Base-by-base conservation (phyloP, 2,888 invertebrate genomes). In the Rhimphoctona megacephalus region DNA sequence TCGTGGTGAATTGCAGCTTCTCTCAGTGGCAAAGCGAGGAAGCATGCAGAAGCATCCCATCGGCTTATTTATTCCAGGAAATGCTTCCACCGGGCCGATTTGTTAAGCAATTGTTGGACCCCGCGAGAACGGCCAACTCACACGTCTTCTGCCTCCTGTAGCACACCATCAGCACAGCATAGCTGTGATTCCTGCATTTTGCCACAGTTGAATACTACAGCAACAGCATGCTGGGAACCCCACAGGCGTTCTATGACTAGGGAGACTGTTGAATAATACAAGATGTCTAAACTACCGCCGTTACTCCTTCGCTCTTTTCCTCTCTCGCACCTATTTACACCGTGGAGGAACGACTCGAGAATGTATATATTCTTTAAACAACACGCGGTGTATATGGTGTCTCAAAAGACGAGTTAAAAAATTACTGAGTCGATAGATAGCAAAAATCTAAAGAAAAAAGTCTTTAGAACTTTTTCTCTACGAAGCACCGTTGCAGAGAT, bases 1-100 rank as follows among this genome's bases (percentile, higher is more conserved):
- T 88, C 81, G 81, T 83, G 70, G 77, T 81, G 87, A 88, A 89
- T 88, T 87, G 87, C 83, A 54, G 76, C 66, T 74, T 46, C 57
- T 64, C 77, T 22, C 7, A n/a, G 43, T 46, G 54, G 66, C 57
- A 22, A 69, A 72, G 36, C 72, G 52, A 64, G 17, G 39, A 46
- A n/a, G 52, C 25, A 70, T 66, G 46, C 19, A 70, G 83, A 43
- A 66, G 76, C 81, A 64, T 76, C 57, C 70, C 57, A 66, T 72
- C 79, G 67, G 83, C 83, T 88, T 87, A 88, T 88, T 90, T 89
- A 88, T 90, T 90, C 88, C 89, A 87, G 89, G 89, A 90, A 90
- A 88, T 87, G 84, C 83, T 88, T 85, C 80, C 61, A 81, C 57
- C 57, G 82, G 81, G 79, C 83, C 89, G 87, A 90, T 89, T 90